Conservation (phyloP, 2,888 invertebrate genomes). For the Ichneumoninae sp. region DNA sequence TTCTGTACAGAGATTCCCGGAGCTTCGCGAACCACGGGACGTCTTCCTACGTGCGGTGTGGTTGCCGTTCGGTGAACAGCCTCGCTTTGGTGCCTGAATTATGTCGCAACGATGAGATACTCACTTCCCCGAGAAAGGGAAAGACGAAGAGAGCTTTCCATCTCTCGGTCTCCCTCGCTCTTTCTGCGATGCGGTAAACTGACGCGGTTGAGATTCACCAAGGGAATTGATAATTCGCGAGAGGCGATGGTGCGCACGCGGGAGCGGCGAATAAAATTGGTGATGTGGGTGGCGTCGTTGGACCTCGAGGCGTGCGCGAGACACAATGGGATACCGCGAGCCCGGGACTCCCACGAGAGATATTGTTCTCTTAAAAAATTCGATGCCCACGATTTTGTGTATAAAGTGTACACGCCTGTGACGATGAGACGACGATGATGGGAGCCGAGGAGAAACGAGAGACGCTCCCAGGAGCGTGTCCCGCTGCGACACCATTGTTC, state of each 20-base stretch:
- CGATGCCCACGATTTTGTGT: slow-evolving; percentile 63
- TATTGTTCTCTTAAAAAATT: slow-evolving; percentile 64
- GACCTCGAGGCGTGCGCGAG: slow-evolving; percentile 61
- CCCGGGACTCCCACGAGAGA: slow-evolving; percentile 66
- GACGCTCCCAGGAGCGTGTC: slow-evolving; percentile 65
- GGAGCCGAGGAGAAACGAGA: slow-evolving; percentile 57
- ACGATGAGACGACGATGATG: slow-evolving; percentile 43
- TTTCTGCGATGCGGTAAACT: slow-evolving; percentile 56
- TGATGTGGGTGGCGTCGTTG: slow-evolving; percentile 73
- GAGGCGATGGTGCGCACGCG: slow-evolving; percentile 63
- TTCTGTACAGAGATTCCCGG: slow-evolving; percentile 24
- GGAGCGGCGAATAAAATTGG: slow-evolving; percentile 66
- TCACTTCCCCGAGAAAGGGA: slow-evolving; percentile 46
- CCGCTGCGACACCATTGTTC: slow-evolving; percentile 75
- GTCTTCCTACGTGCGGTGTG: slow-evolving; percentile 55
- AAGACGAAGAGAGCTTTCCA: slow-evolving; percentile 48
- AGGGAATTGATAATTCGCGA: slow-evolving; percentile 70
- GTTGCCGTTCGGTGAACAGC: slow-evolving; percentile 33
- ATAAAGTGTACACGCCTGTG: slow-evolving; percentile 37
- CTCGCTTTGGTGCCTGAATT: slow-evolving; percentile 31
- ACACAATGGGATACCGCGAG: slow-evolving; percentile 73
- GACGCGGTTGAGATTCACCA: slow-evolving; percentile 73
- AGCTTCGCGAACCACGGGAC: slow-evolving; percentile 42
- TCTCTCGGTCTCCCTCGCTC: neutral
- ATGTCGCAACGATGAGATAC: slow-evolving; percentile 65